Conservation (phyloP, 2,113 vertebrate species). For the Cavia porcellus region DNA sequence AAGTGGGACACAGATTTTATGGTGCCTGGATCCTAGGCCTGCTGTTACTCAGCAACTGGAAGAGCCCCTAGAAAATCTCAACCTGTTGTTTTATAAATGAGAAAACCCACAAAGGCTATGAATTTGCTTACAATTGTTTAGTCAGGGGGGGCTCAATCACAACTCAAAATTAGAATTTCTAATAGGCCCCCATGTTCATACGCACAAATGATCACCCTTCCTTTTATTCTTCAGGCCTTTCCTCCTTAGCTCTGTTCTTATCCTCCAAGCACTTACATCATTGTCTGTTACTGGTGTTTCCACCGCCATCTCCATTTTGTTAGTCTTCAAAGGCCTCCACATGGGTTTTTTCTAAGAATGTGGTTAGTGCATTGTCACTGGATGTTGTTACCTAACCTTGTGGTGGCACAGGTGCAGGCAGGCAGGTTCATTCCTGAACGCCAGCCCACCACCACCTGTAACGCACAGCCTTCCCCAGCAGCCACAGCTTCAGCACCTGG, state of each 20-base stretch:
- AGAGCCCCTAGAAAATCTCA: background rate
- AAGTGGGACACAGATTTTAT: background rate
- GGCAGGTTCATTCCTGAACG: background rate
- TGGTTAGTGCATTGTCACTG: fast-evolving
- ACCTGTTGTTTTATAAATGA: background rate
- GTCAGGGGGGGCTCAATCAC: background rate
- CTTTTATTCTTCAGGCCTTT: background rate
- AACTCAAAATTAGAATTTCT: background rate
- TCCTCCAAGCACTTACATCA: background rate
- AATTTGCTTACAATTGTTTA: background rate
- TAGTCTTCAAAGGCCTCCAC: background rate
- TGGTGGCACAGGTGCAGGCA: no score
- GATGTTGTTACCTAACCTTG: background rate
- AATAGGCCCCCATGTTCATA: fast-evolving
- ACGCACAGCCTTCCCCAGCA: background rate
- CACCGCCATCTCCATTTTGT: background rate
- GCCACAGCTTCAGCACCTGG: background rate
- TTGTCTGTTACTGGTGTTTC: background rate
- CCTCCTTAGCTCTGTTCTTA: background rate
- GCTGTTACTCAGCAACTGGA: background rate
- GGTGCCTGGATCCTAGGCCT: background rate
- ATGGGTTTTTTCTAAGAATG: background rate
- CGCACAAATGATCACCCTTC: background rate
- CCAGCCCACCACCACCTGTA: background rate
- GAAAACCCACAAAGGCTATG: background rate